Conservation (phyloP, 2,888 invertebrate genomes). For the Lamellibrachia satsuma region DNA sequence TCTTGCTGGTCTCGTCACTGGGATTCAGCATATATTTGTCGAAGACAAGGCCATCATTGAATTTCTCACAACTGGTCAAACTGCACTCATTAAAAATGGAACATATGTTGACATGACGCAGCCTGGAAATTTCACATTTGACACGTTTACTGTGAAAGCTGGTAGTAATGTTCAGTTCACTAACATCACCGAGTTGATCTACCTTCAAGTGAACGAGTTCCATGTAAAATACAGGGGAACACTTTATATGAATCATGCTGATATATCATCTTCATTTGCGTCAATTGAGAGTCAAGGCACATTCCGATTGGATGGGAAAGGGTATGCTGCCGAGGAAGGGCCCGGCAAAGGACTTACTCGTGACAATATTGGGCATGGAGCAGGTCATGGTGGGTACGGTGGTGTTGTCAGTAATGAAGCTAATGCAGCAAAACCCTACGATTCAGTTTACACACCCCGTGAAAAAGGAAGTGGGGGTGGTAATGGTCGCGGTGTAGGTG, state of each 20-base stretch:
- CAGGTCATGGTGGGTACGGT: slow-evolving; percentile 52
- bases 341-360: slow-evolving; percentile 43
- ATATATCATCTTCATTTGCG: slow-evolving; percentile 46
- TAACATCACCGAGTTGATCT: slow-evolving; percentile 40
- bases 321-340: slow-evolving; percentile 44
- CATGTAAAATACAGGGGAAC: slow-evolving; percentile 49
- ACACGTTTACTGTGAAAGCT: slow-evolving; percentile 46
- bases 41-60: slow-evolving; percentile 44
- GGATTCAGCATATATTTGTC: slow-evolving; percentile 46
- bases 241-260: slow-evolving; percentile 50
- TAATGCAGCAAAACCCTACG: slow-evolving; percentile 40
- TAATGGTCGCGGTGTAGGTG: slow-evolving; percentile 42
- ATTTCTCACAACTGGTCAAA: slow-evolving; percentile 50
- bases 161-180: slow-evolving; percentile 45
- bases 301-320: slow-evolving; percentile 51
- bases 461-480: slow-evolving; percentile 52
- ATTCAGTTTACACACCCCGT: slow-evolving; percentile 45
- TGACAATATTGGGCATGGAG: slow-evolving; percentile 47
- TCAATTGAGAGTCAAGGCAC: slow-evolving; percentile 54
- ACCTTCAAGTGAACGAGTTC: slow-evolving; percentile 45
- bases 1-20: slow-evolving; percentile 49
- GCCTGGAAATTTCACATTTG: slow-evolving; percentile 48
- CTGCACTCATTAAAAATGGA: slow-evolving; percentile 48
- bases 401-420: slow-evolving; percentile 35
- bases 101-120: slow-evolving; percentile 40